These are phyloP conservation scores for Dromius quadrimaculatus DNA, from an alignment of 2,888 invertebrate genomes.

Conservation along the genomic window DNA sequence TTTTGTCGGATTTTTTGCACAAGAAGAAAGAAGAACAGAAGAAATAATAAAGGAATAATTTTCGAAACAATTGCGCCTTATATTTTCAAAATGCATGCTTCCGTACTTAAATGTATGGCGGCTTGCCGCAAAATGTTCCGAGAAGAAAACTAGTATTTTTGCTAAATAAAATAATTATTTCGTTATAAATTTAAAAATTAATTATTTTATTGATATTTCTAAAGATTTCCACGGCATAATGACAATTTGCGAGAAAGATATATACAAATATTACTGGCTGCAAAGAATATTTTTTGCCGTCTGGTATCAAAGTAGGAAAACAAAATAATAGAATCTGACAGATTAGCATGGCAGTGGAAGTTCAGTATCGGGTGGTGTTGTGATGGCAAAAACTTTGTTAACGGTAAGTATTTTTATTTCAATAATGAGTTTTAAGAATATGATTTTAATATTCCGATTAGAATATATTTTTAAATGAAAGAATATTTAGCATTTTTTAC, in stretches of 20 bases:
- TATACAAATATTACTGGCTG: constrained; percentile 29
- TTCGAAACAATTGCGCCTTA: constrained; percentile 28
- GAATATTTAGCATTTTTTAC: background rate
- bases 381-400: constrained; percentile 83
- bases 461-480: background rate
- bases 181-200: constrained; percentile 1
- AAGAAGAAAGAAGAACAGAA: constrained; percentile 40
- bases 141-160: constrained; percentile 8
- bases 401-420: constrained; percentile 75
- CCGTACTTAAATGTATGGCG: constrained; percentile 24
- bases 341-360: constrained; percentile 74
- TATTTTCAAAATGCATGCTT: background rate
- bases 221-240: constrained; percentile 23
- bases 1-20: constrained; percentile 9
- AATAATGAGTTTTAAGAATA: constrained; percentile 12
- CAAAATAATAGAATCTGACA: constrained; percentile 61
- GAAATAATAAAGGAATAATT: too few relatives aligned
- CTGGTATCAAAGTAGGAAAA: constrained; percentile 58
- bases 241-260: constrained; percentile 32
- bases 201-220: constrained; percentile 21
- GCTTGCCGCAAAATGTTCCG: constrained; percentile 22
- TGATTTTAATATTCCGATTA: constrained; percentile 13
- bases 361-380: constrained; percentile 84
- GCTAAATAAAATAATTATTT: constrained; percentile 37
- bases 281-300: constrained; percentile 56